These are phyloP conservation scores for Urocitellus parryii DNA, from an alignment of 2,113 vertebrate genomes.

Conservation along the genomic window DNA sequence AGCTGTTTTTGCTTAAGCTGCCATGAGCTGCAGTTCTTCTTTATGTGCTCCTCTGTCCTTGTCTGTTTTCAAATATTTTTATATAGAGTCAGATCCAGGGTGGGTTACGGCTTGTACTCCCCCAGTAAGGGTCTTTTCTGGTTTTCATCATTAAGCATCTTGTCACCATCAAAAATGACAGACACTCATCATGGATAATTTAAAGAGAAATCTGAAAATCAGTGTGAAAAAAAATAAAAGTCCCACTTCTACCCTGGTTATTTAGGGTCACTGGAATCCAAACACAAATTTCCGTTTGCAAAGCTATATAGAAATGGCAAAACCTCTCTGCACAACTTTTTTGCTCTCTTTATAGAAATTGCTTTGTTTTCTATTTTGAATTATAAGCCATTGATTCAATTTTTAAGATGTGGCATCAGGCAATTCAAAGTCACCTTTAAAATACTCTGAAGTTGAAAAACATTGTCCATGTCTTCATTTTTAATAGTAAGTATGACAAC, in stretches of 20 bases:
- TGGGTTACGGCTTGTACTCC: not conserved
- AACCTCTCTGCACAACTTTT: slow-evolving; percentile 43
- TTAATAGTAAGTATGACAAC: slow-evolving; percentile 51
- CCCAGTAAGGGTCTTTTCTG: not conserved
- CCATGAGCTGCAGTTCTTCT: not conserved
- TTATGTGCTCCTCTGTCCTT: not conserved
- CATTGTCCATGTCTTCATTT: slow-evolving; percentile 21
- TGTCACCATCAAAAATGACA: slow-evolving; percentile 28
- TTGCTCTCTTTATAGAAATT: slow-evolving; percentile 13
- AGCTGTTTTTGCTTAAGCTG: not conserved
- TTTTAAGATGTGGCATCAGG: slow-evolving; percentile 10
- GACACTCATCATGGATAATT: slow-evolving; percentile 27
- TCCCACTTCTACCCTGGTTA: slow-evolving; percentile 29
- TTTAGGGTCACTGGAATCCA: slow-evolving; percentile 55
- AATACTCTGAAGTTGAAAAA: slow-evolving; percentile 28
- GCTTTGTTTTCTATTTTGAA: slow-evolving; percentile 45
- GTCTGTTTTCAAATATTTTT: not conserved
- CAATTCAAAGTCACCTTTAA: slow-evolving; percentile 48
- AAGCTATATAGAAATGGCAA: slow-evolving; percentile 40
- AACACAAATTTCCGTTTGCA: slow-evolving; percentile 53
- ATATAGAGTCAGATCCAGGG: not conserved
- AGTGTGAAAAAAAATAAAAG: slow-evolving; percentile 39
- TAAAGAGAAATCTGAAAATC: slow-evolving; percentile 62
- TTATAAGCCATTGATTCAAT: slow-evolving; percentile 24
- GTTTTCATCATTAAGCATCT: slow-evolving; percentile 12